Conservation (phyloP, 2,888 invertebrate species). For the Erpobdella octoculata region DNA sequence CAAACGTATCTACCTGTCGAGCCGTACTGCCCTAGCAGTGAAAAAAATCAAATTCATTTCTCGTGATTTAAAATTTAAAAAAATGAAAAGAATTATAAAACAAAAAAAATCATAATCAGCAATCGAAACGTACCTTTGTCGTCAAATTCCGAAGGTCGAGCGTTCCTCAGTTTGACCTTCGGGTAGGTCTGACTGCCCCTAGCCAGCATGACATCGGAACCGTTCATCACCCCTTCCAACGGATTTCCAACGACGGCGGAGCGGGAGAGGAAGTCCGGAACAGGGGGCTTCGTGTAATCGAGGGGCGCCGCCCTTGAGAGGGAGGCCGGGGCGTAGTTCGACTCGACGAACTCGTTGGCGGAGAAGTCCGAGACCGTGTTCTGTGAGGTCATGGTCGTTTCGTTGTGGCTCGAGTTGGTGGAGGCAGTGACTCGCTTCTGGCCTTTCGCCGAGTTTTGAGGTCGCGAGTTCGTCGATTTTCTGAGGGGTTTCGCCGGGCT, state of each 20-base stretch:
- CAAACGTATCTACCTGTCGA: no score
- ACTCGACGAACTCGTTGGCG: background rate
- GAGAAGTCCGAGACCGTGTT: constrained; percentile 13
- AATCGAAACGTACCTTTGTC: no score
- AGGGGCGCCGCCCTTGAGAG: background rate
- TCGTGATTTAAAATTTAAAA: no score
- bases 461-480: background rate
- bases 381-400: constrained; percentile 5
- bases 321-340: background rate
- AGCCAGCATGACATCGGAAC: no score
- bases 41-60: no score
- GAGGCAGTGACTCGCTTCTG: background rate
- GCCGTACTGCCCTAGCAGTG: no score
- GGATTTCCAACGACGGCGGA: background rate
- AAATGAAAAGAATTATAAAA: no score
- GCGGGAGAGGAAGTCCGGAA: background rate
- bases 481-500: constrained; percentile 34
- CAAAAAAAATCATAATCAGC: no score
- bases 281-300: background rate
- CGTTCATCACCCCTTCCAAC: background rate
- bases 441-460: no score
- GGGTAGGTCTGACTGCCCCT: background rate
- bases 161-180: background rate
- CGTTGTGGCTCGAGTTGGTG: constrained; percentile 4
- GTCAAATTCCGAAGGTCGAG: background rate